Evolutionary conservation across 2,797 vertebrate genomes (phyloP), one percentile per base, ranked within the genome.

Genomic region (Diplodus puntazzo): DNA sequence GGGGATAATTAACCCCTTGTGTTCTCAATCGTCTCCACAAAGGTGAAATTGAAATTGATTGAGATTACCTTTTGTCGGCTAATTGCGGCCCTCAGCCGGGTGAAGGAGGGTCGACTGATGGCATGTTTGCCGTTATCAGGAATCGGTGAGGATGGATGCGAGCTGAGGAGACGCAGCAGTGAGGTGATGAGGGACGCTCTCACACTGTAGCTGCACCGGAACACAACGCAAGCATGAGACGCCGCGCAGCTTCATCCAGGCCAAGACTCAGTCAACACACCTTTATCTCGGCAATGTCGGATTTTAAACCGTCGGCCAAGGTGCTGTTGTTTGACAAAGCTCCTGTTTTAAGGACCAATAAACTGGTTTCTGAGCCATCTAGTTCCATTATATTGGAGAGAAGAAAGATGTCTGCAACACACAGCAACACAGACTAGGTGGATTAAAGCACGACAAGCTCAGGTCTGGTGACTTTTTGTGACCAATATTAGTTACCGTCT

Each of bases 31-130:
- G 34, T 65, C 58, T 43, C 77, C 54, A 77, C 80, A 82, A 75
- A 91, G 87, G 82, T 83, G 87, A 84, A 89, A 93, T 90, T 90
- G 84, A 90, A 93, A 93, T 90, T 84, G 92, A 93, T 86, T 87
- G 85, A 84, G 80, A 86, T 87, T 59, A 81, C 53, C 64, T 83
- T 84, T 88, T 75, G 87, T 82, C 50, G 64, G 79, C 84, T 92
- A 91, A 92, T 92, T 87, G 89, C 53, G 42, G 87, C 82, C 62
- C 48, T 83, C 79, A 13, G 57, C 68, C 46, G 42, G 69, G 60
- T 72, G 74, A 76, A 73, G 71, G 75, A 65, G 79, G 79, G 79
- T 80, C 69, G 48, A 25, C 48, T 66, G 34, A 78, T 59, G 57
- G 50, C 69, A 7, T n/a, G 23, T 18, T 73, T 1, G 46, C 21